Percentiles rank a stretch among this genome's conserved stretches.
phyloP scores from a whole-genome alignment of 1,140 invertebrate genomes.

The Rhynchophorus ferrugineus region DNA sequence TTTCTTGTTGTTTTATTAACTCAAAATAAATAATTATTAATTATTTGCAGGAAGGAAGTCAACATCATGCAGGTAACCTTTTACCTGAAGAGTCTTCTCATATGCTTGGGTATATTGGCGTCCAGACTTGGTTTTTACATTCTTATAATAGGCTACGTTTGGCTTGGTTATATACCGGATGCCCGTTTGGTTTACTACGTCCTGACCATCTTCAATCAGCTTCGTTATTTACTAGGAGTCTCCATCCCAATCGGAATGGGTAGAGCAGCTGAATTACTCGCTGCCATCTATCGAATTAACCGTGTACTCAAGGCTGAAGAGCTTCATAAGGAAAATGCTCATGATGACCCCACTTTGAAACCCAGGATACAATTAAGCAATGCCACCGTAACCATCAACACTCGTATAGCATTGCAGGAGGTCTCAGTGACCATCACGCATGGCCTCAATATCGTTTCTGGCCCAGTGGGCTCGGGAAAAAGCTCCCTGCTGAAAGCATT shows the following conservation, averaged over 20 bases:
- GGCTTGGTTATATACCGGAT: slow-evolving; percentile 56
- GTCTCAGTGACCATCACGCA: slow-evolving; percentile 50
- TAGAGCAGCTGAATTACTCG: slow-evolving; percentile 45
- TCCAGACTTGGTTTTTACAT: slow-evolving; percentile 44
- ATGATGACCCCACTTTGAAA: slow-evolving; percentile 5
- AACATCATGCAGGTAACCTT: slow-evolving; percentile 21
- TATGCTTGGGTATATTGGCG: slow-evolving; percentile 47
- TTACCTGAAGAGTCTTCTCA: slow-evolving; percentile 21
- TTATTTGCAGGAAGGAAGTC: slow-evolving; percentile 28
- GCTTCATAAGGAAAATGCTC: slow-evolving; percentile 17
- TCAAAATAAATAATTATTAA: neutral
- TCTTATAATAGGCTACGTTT: slow-evolving; percentile 63
- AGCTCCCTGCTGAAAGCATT: slow-evolving; percentile 64
- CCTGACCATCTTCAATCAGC: slow-evolving; percentile 64
- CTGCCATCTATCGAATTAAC: slow-evolving; percentile 25
- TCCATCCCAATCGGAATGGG: slow-evolving; percentile 62
- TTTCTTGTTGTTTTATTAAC: neutral
- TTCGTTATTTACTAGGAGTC: slow-evolving; percentile 64
- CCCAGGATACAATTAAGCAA: slow-evolving; percentile 19
- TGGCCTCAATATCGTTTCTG: slow-evolving; percentile 63
- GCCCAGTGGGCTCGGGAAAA: slow-evolving; percentile 76
- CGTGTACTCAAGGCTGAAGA: slow-evolving; percentile 26
- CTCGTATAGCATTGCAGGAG: slow-evolving; percentile 46
- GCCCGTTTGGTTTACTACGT: slow-evolving; percentile 71
- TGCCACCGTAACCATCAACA: slow-evolving; percentile 28